Evolutionary conservation across 2,113 vertebrate genomes (phyloP).

Genomic region (Semnornis frantzii): DNA sequence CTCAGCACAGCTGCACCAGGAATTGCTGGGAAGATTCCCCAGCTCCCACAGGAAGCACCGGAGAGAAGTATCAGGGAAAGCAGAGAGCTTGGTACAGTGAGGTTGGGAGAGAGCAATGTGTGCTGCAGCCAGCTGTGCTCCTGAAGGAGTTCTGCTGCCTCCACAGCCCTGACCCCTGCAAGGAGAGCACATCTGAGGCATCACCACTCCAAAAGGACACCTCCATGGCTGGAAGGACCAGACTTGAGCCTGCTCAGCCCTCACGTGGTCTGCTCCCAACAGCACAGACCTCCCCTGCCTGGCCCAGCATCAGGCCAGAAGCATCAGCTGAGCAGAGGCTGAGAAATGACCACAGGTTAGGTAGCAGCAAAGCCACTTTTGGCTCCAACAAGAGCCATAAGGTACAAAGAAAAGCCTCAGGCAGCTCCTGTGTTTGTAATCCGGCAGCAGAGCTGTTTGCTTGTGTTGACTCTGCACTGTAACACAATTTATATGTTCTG

Average conservation of each 20-base stretch:
- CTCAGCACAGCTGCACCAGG: neutral
- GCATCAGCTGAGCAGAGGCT: neutral
- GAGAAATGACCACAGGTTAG: neutral
- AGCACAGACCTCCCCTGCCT: neutral
- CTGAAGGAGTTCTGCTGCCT: neutral
- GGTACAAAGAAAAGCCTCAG: slow-evolving; percentile 27
- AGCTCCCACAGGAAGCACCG: neutral
- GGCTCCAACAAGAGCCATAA: slow-evolving; percentile 1
- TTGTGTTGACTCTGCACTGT: slow-evolving; percentile 64
- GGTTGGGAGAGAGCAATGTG: fast-evolving
- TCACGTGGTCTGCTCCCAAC: fast-evolving
- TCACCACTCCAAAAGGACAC: fast-evolving
- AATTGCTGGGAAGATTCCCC: neutral
- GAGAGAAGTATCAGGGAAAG: neutral
- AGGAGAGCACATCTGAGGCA: neutral
- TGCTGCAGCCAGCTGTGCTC: fast-evolving
- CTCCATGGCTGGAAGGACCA: fast-evolving
- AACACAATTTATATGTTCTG: slow-evolving; percentile 70
- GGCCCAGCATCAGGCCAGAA: neutral
- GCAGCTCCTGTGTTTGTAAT: slow-evolving; percentile 63
- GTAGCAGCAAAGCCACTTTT: slow-evolving; percentile 15
- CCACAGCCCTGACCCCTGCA: fast-evolving
- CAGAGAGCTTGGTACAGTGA: fast-evolving
- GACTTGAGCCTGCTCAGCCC: neutral
- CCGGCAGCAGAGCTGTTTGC: slow-evolving; percentile 65